Base-by-base conservation (phyloP, 1,140 invertebrate genomes). In the Reticulitermes speratus region DNA sequence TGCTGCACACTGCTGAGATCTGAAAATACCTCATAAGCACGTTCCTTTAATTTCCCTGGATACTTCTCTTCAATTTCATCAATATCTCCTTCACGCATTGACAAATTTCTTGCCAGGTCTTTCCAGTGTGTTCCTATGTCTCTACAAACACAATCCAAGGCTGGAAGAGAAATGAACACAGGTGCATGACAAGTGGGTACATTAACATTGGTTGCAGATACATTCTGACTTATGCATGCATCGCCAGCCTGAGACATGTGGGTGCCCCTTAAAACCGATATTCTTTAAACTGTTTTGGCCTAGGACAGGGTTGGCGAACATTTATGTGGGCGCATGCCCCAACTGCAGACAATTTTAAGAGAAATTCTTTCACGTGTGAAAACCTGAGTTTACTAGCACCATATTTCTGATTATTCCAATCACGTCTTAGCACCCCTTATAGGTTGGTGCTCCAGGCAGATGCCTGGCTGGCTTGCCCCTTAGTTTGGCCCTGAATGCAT, bases 121-220 rank as follows among this genome's bases (percentile, higher is more conserved):
- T 90, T 90, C 93, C 93, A 94, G 86, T 89, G 90, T 84, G 88
- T 90, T 32, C 93, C 93, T 86, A 94, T 89, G 88, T 91, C 90
- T 88, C 91, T 90, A 82, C 89, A 89, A 21, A 91, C 12, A 85
- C 86, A 83, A 0, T 88, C 81, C 32, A 90, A 86, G 14, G 90
- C 91, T 91, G 81, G 84, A 88, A 89, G 84, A 86, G 88, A 86
- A 84, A 86, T 85, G 65, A 83, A 86, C 69, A 87, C 86, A 83
- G n/a, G 32, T 69, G 85, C 87, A 87, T 86, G 44, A 87, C 44
- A 5, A 82, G 21, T 30, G 25, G 21, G 6, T 12, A 32, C 25
- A 81, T 11, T 14, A 23, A 81, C 9, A n/a, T 7, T 81, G 12
- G 12, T 30, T 30, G 30, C 38, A 82, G 38, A n/a, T 11, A 82